Percentiles rank a stretch among this genome's conserved stretches.
These are phyloP conservation scores for Ephydatia muelleri DNA, from an alignment of 37 sponge, comb jelly and placozoan species.

Conservation along the genomic window DNA sequence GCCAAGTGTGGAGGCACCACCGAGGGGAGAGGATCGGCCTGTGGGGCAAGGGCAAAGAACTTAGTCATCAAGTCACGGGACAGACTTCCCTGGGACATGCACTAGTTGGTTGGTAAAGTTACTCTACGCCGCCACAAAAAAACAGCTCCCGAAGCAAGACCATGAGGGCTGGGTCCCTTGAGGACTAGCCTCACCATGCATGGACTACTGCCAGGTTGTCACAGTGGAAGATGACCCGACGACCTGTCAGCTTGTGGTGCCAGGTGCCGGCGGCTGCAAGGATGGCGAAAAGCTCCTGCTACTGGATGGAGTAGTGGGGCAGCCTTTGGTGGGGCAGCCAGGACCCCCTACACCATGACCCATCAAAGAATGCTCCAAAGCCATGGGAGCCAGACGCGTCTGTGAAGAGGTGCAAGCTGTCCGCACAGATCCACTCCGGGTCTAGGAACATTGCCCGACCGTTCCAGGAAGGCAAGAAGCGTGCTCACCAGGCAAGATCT, in stretches of 20 bases:
- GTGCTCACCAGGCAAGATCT: constrained; percentile 14
- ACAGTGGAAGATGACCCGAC: constrained; percentile 26
- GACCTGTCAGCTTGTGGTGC: background rate
- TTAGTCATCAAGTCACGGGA: too few species aligned
- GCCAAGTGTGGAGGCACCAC: too few species aligned
- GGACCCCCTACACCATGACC: constrained; percentile 2
- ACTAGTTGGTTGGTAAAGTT: too few species aligned
- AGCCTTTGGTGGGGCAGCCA: constrained; percentile 6
- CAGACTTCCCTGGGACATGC: too few species aligned
- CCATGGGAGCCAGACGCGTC: constrained; percentile 16
- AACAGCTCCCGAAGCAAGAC: background rate
- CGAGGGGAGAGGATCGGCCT: too few species aligned
- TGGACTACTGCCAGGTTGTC: constrained; percentile 13
- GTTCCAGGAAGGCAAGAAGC: background rate
- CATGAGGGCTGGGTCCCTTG: constrained; percentile 17
- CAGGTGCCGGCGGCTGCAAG: constrained; percentile 19
- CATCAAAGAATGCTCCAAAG: constrained; percentile 14
- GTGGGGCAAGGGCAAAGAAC: too few species aligned
- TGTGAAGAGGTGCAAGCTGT: constrained; percentile 9
- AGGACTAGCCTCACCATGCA: background rate
- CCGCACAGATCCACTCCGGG: constrained; percentile 3
- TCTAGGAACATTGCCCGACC: constrained; percentile 9
- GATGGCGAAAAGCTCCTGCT: background rate
- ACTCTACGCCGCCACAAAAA: too few species aligned
- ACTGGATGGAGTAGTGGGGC: too few species aligned